Evolutionary conservation across 2,888 invertebrate genomes (phyloP).

Genomic region (Blera fallax): DNA sequence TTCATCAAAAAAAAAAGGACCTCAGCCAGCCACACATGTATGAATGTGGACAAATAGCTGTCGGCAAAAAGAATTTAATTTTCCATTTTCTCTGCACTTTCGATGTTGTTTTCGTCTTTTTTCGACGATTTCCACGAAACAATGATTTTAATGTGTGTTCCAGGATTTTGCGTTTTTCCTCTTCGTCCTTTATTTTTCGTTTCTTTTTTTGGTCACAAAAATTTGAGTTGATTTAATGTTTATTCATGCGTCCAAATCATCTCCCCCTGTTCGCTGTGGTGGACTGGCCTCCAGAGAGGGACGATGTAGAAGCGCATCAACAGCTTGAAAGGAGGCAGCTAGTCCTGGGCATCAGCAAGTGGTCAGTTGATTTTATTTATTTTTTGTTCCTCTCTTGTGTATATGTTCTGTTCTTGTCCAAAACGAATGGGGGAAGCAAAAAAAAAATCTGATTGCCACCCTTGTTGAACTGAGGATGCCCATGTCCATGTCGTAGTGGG

Average conservation of each 20-base stretch:
- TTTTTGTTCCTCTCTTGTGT: constrained; percentile 19
- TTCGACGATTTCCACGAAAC: constrained; percentile 43
- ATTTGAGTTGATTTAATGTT: constrained; percentile 74
- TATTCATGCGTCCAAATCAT: constrained; percentile 72
- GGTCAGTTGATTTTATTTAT: constrained; percentile 41
- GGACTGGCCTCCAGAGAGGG: neutral
- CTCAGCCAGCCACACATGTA: neutral
- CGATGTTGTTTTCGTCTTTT: constrained; percentile 7
- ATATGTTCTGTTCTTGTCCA: constrained; percentile 44
- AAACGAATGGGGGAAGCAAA: neutral
- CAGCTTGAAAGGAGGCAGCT: constrained; percentile 40
- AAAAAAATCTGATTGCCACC: constrained; percentile 47
- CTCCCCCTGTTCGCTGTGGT: neutral
- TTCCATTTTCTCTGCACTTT: constrained; percentile 46
- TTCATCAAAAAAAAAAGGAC: constrained; percentile 19
- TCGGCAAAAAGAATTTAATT: constrained; percentile 66
- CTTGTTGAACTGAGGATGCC: constrained; percentile 55
- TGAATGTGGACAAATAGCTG: constrained; percentile 60
- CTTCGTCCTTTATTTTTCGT: too few relatives aligned
- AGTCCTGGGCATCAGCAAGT: constrained; percentile 54
- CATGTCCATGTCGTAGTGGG: constrained; percentile 28
- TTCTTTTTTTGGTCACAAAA: constrained; percentile 50
- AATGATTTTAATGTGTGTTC: constrained; percentile 57
- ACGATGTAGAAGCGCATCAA: constrained; percentile 43
- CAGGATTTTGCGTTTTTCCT: constrained; percentile 25